phyloP scores from a whole-genome alignment of 2,888 invertebrate species.

The Drosophila nr. perissopoda region DNA sequence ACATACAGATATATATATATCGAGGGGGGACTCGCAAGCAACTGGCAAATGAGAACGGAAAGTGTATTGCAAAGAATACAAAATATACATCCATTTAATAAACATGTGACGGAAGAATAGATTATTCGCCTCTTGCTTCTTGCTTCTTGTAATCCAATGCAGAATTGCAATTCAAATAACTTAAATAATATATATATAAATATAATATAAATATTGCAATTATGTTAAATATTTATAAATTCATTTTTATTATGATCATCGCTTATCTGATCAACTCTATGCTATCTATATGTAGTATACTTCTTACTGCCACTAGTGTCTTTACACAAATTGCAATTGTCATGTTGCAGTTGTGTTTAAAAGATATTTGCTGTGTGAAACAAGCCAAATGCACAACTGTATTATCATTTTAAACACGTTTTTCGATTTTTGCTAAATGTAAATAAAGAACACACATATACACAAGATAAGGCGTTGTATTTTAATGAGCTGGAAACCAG shows the following conservation, averaged over 20 bases:
- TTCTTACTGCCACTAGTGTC: neutral
- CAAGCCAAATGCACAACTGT: slow-evolving; percentile 41
- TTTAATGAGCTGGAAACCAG: slow-evolving; percentile 58
- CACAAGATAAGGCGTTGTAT: slow-evolving; percentile 18
- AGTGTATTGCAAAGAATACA: slow-evolving; percentile 20
- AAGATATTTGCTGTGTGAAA: slow-evolving; percentile 57
- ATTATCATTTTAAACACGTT: slow-evolving; percentile 73
- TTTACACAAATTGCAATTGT: neutral
- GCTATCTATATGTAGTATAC: neutral
- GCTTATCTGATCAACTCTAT: neutral
- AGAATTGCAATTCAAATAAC: neutral
- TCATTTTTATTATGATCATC: neutral
- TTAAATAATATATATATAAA: neutral
- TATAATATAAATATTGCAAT: neutral
- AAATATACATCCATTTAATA: neutral
- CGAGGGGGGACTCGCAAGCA: slow-evolving; percentile 26
- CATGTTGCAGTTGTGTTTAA: slow-evolving; percentile 2
- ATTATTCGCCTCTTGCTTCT: neutral
- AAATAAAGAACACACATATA: slow-evolving; percentile 34
- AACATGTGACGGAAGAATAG: slow-evolving; percentile 11
- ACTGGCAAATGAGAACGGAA: slow-evolving; percentile 18
- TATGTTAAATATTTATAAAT: neutral
- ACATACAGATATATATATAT: slow-evolving; percentile 20
- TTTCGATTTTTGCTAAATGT: slow-evolving; percentile 47
- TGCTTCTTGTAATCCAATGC: neutral